Evolutionary conservation across 2,113 vertebrate species (phyloP).

Genomic region (Scopus umbretta): DNA sequence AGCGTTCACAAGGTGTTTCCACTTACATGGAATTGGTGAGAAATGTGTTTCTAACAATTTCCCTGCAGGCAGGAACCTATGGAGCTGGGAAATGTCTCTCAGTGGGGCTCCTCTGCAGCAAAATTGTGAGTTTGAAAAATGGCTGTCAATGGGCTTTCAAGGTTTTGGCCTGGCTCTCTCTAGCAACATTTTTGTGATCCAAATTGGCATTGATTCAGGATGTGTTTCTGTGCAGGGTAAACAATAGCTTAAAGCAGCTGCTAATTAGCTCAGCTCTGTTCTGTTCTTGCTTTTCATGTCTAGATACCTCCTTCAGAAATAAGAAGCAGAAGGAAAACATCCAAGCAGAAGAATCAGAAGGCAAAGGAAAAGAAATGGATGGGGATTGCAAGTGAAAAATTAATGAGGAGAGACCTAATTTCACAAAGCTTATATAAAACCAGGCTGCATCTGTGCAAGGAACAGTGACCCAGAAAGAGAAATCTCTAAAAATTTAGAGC

Average conservation of each 20-base stretch:
- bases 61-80: background rate
- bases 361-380: background rate
- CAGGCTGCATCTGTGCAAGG: background rate
- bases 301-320: background rate
- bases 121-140: background rate
- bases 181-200: background rate
- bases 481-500: background rate
- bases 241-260: constrained; percentile 7
- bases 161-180: background rate
- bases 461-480: background rate
- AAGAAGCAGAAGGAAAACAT: constrained; percentile 7
- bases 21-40: background rate
- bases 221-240: background rate
- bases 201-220: background rate
- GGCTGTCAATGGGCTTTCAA: background rate
- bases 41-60: background rate
- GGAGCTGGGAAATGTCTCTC: background rate
- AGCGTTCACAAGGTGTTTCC: background rate
- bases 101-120: background rate
- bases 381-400: background rate
- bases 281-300: background rate
- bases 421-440: background rate
- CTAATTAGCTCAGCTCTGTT: background rate
- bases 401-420: constrained; percentile 4
- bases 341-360: constrained; percentile 20